Percentiles rank a stretch among this genome's conserved stretches.
These are phyloP conservation scores for Leptinotarsa undecemlineata DNA, from an alignment of 1,140 invertebrate species.

Conservation along the genomic window DNA sequence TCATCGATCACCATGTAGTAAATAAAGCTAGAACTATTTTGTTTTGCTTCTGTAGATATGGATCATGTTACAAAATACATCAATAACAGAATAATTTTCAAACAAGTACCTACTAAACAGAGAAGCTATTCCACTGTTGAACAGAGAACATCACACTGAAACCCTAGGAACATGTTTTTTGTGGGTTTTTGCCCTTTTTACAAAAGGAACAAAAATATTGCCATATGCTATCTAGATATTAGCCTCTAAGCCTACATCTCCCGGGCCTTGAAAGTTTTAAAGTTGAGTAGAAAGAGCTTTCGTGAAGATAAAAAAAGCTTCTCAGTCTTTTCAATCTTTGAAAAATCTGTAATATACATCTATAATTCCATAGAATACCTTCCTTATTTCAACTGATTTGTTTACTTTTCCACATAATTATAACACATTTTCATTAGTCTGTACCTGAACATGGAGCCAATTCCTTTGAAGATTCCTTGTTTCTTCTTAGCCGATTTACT, in stretches of 20 bases:
- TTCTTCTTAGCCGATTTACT: slow-evolving; percentile 68
- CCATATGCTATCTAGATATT: too few species aligned
- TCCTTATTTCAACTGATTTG: background rate
- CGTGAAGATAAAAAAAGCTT: too few species aligned
- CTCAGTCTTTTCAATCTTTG: too few species aligned
- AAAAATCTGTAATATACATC: background rate
- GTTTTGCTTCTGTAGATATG: background rate
- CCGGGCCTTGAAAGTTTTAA: too few species aligned
- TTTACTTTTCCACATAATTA: too few species aligned
- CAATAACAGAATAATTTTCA: background rate
- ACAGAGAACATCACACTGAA: background rate
- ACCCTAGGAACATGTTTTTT: background rate
- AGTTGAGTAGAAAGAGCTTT: too few species aligned
- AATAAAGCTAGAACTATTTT: background rate
- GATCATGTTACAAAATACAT: background rate
- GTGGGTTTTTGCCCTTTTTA: too few species aligned
- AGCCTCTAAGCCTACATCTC: too few species aligned
- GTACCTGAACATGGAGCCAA: slow-evolving; percentile 78
- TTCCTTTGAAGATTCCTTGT: slow-evolving; percentile 73
- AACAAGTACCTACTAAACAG: background rate
- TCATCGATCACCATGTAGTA: background rate
- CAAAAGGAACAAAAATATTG: too few species aligned
- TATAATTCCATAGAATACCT: background rate
- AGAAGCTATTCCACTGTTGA: background rate
- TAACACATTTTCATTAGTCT: too few species aligned